These are phyloP conservation scores for Cheumatopsyche charites DNA, from an alignment of 1,140 invertebrate species.

Conservation along the genomic window DNA sequence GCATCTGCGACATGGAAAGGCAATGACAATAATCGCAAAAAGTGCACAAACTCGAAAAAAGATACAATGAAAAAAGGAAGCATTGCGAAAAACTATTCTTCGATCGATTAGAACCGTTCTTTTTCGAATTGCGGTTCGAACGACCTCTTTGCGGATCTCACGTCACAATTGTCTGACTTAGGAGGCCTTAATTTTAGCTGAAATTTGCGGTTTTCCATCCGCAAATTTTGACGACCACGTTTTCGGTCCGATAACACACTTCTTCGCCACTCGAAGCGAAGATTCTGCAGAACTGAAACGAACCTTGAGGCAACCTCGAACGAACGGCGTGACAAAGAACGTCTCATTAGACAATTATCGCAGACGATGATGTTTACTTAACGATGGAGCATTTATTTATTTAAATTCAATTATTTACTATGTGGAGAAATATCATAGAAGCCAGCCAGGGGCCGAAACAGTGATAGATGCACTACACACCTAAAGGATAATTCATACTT, in stretches of 20 bases:
- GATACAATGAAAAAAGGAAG: too few species aligned
- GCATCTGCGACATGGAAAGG: background rate
- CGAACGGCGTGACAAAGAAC: background rate
- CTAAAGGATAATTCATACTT: too few species aligned
- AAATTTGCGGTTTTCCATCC: background rate
- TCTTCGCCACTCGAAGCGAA: background rate
- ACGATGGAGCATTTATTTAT: background rate
- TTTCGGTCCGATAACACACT: constrained; percentile 18
- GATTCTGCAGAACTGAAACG: background rate
- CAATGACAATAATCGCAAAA: background rate
- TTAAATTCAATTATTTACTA: too few species aligned
- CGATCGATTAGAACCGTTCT: background rate
- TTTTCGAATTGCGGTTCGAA: too few species aligned
- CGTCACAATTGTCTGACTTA: too few species aligned
- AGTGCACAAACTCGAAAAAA: too few species aligned
- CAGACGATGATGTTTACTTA: background rate
- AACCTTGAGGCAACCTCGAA: constrained; percentile 5
- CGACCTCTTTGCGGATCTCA: too few species aligned
- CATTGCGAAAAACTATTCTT: too few species aligned
- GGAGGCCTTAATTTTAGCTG: too few species aligned
- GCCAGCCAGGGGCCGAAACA: too few species aligned
- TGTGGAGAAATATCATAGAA: too few species aligned
- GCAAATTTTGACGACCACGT: background rate
- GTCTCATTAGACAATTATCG: background rate
- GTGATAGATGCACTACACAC: too few species aligned